Evolutionary conservation across 2,113 vertebrate genomes (phyloP).

Genomic region (Spea multiplicata): DNA sequence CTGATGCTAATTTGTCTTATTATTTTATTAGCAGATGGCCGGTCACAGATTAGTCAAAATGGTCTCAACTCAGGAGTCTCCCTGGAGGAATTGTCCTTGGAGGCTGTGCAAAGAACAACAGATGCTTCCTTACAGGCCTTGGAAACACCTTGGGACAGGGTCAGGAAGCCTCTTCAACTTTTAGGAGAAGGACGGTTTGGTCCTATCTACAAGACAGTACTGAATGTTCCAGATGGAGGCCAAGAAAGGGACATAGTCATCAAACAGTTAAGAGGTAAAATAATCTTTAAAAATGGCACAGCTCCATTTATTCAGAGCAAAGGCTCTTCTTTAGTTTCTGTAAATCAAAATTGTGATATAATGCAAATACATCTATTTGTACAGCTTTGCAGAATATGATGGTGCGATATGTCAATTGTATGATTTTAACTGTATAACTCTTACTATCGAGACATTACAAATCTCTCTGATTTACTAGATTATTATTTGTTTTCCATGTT

Average conservation of each 20-base stretch:
- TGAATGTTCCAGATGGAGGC: constrained; percentile 25
- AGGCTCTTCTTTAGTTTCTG: too few relatives aligned
- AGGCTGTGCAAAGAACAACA: constrained; percentile 52
- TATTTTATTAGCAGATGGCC: not conserved
- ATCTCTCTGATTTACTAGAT: too few relatives aligned
- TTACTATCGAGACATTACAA: too few relatives aligned
- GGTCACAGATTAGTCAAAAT: not conserved
- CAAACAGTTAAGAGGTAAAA: constrained; percentile 33
- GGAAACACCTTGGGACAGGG: constrained; percentile 61
- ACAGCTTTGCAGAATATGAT: too few relatives aligned
- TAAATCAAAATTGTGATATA: too few relatives aligned
- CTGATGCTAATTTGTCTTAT: not conserved
- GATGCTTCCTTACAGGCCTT: constrained; percentile 54
- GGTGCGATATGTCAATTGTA: too few relatives aligned
- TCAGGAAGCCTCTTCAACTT: constrained; percentile 55
- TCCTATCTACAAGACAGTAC: constrained; percentile 54
- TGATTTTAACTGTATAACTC: too few relatives aligned
- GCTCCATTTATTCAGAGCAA: too few relatives aligned
- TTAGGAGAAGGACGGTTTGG: constrained; percentile 53
- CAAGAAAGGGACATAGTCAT: constrained; percentile 7
- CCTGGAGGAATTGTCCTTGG: constrained; percentile 56
- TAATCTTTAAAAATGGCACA: too few relatives aligned
- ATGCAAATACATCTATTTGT: too few relatives aligned
- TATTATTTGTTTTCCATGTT: too few relatives aligned
- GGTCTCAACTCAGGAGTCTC: constrained; percentile 39